Conservation (phyloP, 2,113 vertebrate species). For the Rhizomys pruinosus region DNA sequence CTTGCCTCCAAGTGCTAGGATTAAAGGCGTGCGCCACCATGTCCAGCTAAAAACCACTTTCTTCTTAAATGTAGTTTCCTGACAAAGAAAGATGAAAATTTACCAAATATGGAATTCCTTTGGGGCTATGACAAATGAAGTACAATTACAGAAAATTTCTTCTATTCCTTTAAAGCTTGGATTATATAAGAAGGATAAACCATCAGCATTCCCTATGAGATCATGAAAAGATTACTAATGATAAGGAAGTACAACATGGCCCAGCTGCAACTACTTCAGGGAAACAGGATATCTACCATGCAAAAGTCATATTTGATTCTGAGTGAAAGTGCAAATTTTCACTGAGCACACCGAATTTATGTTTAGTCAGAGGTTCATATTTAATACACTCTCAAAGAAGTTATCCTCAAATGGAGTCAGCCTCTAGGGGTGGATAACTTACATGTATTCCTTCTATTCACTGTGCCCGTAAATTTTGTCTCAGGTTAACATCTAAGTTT, state of each 20-base stretch:
- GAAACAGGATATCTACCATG: background rate
- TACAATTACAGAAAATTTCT: constrained; percentile 20
- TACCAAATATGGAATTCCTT: background rate
- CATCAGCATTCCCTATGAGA: background rate
- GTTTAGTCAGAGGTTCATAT: background rate
- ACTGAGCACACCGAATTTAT: background rate
- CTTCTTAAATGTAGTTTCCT: background rate
- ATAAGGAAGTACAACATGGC: background rate
- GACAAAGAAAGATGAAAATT: constrained; percentile 35
- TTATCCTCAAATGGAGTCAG: background rate
- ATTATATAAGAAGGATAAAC: background rate
- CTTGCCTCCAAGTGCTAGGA: no score
- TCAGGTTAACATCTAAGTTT: constrained; percentile 3
- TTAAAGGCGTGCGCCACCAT: no score
- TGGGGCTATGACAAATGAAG: background rate
- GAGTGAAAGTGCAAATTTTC: background rate
- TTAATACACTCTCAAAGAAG: background rate
- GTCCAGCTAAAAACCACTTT: background rate
- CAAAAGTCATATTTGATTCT: background rate
- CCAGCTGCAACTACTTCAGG: background rate
- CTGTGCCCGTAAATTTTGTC: background rate
- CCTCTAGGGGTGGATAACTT: background rate
- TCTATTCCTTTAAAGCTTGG: constrained; percentile 23
- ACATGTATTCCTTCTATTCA: background rate
- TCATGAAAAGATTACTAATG: background rate